A percentile compares a stretch with the other conserved stretches of the same genome.
Evolutionary conservation across 2,113 vertebrate species (phyloP).

Genomic region (Stegastes partitus): DNA sequence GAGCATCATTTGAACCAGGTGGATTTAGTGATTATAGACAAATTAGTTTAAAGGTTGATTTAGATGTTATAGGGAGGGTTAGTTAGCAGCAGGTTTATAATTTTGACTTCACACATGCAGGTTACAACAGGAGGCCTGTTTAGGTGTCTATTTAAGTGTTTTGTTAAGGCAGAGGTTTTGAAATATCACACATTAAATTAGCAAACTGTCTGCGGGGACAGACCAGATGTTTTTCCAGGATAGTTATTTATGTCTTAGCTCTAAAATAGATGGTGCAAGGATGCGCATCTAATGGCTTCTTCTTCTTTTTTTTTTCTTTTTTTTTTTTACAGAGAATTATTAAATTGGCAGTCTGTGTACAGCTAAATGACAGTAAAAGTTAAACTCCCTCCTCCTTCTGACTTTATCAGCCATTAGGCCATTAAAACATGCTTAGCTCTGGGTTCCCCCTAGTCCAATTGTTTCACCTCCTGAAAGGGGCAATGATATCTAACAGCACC

Average conservation of each 20-base stretch:
- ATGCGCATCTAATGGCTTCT: conserved; percentile 21
- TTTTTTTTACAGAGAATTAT: conserved; percentile 40
- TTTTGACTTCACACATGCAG: conserved; percentile 63
- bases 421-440: conserved; percentile 39
- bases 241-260: conserved; percentile 53
- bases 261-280: conserved; percentile 30
- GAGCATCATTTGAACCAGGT: conserved; percentile 54
- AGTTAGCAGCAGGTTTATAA: conserved; percentile 37
- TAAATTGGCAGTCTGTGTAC: conserved; percentile 34
- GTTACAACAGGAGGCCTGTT: conserved; percentile 57
- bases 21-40: conserved; percentile 42
- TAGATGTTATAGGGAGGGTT: conserved; percentile 52
- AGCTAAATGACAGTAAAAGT: conserved; percentile 37
- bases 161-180: conserved; percentile 39
- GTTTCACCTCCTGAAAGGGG: conserved; percentile 57
- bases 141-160: conserved; percentile 67
- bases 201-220: conserved; percentile 21
- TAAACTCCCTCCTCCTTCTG: conserved; percentile 35
- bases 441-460: conserved; percentile 45
- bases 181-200: conserved; percentile 39
- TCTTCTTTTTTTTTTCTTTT: neutral
- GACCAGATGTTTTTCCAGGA: conserved; percentile 39
- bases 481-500: conserved; percentile 59
- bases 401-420: conserved; percentile 55
- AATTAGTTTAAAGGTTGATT: conserved; percentile 45